Conservation (phyloP, 2,113 vertebrate genomes). For the Neogobius melanostomus region DNA sequence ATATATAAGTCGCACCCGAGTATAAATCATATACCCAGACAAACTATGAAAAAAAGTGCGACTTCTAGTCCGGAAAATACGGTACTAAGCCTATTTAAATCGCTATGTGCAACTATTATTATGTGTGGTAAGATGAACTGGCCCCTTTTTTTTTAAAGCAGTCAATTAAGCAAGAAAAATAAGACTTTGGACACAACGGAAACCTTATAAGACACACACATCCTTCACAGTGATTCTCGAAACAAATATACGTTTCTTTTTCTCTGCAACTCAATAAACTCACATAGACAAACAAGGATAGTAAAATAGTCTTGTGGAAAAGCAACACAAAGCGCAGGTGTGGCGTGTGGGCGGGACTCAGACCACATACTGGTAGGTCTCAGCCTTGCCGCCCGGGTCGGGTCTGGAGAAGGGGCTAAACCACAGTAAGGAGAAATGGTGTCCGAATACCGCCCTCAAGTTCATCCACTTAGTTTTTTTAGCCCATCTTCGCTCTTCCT, state of each 20-base stretch:
- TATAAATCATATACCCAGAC: no score
- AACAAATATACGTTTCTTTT: constrained; percentile 52
- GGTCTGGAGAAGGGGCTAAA: constrained; percentile 98
- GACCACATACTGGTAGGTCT: constrained; percentile 99
- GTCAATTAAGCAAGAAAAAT: constrained; percentile 10
- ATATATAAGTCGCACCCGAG: no score
- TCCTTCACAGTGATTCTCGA: constrained; percentile 52
- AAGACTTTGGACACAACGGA: constrained; percentile 29
- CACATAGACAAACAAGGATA: constrained; percentile 35
- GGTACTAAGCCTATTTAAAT: no score
- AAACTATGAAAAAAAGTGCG: no score
- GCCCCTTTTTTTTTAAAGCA: constrained; percentile 1
- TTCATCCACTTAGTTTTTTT: constrained; percentile 99
- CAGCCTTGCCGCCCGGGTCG: constrained; percentile 94
- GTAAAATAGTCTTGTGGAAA: constrained; percentile 13
- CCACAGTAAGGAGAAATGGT: constrained; percentile 98
- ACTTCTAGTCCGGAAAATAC: no score
- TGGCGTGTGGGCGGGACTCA: constrained; percentile 78
- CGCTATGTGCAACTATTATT: not conserved
- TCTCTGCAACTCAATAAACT: constrained; percentile 59
- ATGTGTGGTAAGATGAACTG: constrained; percentile 17
- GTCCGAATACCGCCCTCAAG: constrained; percentile 99
- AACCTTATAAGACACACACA: constrained; percentile 21
- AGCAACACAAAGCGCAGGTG: constrained; percentile 54
- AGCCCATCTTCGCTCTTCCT: constrained; percentile 99